Conservation (phyloP, 2,113 vertebrate genomes). For the Brachyhypopomus occidentalis region DNA sequence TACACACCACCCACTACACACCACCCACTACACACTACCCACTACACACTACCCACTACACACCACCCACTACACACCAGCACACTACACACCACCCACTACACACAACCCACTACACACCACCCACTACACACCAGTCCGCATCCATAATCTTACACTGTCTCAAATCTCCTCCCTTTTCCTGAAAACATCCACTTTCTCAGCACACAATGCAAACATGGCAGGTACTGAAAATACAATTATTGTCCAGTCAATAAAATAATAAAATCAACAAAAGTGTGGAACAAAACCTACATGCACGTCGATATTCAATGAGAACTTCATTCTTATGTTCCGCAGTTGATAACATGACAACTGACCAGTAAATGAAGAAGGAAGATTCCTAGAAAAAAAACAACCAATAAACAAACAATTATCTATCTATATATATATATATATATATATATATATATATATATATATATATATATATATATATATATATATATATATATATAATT, state of each 20-base stretch:
- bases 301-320: slow-evolving; percentile 43
- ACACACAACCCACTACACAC: neutral
- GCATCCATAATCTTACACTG: neutral
- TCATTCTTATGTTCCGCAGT: neutral
- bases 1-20: too few relatives aligned
- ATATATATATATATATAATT: too few relatives aligned
- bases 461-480: neutral
- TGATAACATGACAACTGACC: slow-evolving; percentile 1
- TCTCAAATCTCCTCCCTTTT: neutral
- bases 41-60: slow-evolving; percentile 30
- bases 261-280: slow-evolving; percentile 38
- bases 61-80: slow-evolving; percentile 28
- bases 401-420: neutral
- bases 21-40: too few relatives aligned
- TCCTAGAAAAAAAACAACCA: neutral
- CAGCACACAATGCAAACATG: neutral
- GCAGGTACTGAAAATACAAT: slow-evolving; percentile 23
- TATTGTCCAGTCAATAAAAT: slow-evolving; percentile 28
- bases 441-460: neutral
- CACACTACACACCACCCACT: neutral
- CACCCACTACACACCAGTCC: neutral
- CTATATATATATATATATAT: neutral
- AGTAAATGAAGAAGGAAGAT: neutral
- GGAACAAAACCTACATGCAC: slow-evolving; percentile 1
- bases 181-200: neutral